Evolutionary conservation across 2,113 vertebrate species (phyloP), one percentile per base, ranked within the genome.

Genomic region (Willisornis vidua): DNA sequence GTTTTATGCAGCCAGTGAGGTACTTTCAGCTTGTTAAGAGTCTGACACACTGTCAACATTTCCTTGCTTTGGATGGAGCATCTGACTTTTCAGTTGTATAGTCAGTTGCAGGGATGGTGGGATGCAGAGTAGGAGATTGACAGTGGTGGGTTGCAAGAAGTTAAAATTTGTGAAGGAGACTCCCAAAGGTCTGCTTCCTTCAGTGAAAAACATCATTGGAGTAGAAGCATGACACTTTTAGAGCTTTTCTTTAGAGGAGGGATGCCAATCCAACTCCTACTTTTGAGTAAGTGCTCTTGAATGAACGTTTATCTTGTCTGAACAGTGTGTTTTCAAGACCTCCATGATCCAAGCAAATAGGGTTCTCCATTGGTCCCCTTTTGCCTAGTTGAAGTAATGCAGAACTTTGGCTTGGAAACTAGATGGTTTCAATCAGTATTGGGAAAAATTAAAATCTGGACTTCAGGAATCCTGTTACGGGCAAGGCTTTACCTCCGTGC

Each of bases 401-500:
- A 63, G 39, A 59, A 6, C 35, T 94, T 76, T 29, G 66, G 35
- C 48, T 78, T 0, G 0, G 22, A 43, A 43, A 25, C 13, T 81
- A 29, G 18, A 5, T 52, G 22, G 14, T 65, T 75, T 72, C 45
- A 59, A 0, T 37, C 25, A 33, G 1, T 54, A 28, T 17, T 54
- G 61, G 14, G 39, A 33, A 63, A 82, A 89, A 86, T 51, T 59
- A 9, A 39, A 3, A 48, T 76, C 3, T 37, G 29, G 78, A 24
- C n/a, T 61, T 67, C 0, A 41, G 29, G 7, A 65, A 15, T 78
- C 52, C n/a, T 76, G 7, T 70, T 68, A 12, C 0, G 0, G 70
- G 26, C 33, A 85, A 55, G 58, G 20, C 10, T 61, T 75, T 7
- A 0, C 19, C 13, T 67, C 48, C 37, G 45, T 85, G 43, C 8